Evolutionary conservation across 2,113 vertebrate genomes (phyloP), one percentile per base, ranked within the genome.

Genomic region (Suricata suricatta): DNA sequence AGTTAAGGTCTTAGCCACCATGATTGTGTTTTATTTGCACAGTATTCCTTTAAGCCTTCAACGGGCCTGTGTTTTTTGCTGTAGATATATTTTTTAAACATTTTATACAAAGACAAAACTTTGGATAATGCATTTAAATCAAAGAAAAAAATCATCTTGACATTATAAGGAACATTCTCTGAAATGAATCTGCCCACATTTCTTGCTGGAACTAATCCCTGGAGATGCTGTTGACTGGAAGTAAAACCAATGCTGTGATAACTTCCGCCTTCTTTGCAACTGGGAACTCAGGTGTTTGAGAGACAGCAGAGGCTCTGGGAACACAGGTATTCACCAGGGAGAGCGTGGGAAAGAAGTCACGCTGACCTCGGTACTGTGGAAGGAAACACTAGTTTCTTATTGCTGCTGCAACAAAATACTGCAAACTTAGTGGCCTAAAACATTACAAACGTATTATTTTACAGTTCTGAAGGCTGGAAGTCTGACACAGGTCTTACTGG

Each of bases 161-260:
- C 77, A 27, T 14, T 31, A 21, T 88, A 76, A 94, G 77, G 92
- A 84, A 96, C 35, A 19, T 71, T 92, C 41, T 69, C 54, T 90
- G 41, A 86, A 79, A 89, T 29, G 64, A 96, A 88, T 90, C 60
- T 81, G 89, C 80, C 60, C 90, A 84, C 50, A 90, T 90, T 93
- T 82, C 80, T 63, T 82, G 83, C 35, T 71, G 50, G 50, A 81
- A 71, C 23, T 2, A 86, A 41, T 80, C 92, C 52, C 38, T 25
- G 47, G 52, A 85, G 87, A 64, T 50, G 13, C 14, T 52, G 29
- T 29, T 86, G 54, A 60, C 93, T 77, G 50, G 69, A 90, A 88
- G 64, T 33, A 83, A 93, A 64, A 35, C 60, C 29, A 52, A 3
- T 5, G n/a, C 19, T 71, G 52, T 69, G 88, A 25, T 41, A 80